A percentile compares a stretch with the other conserved stretches of the same genome.
Evolutionary conservation across 1,140 invertebrate genomes (phyloP).

Genomic region (Brachionus paranguensis): DNA sequence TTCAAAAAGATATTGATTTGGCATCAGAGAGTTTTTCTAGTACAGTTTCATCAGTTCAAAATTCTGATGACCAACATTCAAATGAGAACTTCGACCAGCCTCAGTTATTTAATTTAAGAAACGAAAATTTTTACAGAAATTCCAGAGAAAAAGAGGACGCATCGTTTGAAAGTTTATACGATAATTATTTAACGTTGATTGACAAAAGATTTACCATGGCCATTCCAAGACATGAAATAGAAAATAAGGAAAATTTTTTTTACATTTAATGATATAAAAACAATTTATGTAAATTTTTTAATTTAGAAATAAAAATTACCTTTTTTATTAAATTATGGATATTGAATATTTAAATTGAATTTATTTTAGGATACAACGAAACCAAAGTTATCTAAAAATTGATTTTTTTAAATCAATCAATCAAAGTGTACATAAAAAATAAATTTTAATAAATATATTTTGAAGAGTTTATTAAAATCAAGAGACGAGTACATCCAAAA

Average conservation of each 20-base stretch:
- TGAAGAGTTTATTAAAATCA: too few relatives aligned
- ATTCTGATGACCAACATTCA: not conserved
- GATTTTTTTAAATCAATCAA: too few relatives aligned
- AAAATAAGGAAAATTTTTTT: not conserved
- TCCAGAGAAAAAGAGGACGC: not conserved
- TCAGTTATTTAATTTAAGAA: not conserved
- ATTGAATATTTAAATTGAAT: not conserved
- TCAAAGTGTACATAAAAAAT: too few relatives aligned
- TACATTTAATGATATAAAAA: not conserved
- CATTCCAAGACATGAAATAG: not conserved
- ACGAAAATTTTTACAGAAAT: not conserved
- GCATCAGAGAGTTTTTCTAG: constrained; percentile 8
- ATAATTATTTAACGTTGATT: not conserved
- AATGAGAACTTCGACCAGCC: not conserved
- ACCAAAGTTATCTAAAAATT: too few relatives aligned
- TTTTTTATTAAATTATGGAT: too few relatives aligned
- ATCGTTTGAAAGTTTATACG: not conserved
- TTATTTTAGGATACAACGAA: not conserved
- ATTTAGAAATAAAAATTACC: too few relatives aligned
- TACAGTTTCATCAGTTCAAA: not conserved
- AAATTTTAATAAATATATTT: too few relatives aligned
- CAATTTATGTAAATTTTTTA: too few relatives aligned
- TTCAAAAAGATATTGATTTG: constrained; percentile 12
- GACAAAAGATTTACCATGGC: not conserved
- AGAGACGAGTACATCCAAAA: too few relatives aligned